These are phyloP conservation scores for Drosophila fulvimacula DNA, from an alignment of 2,888 invertebrate species.

Conservation along the genomic window DNA sequence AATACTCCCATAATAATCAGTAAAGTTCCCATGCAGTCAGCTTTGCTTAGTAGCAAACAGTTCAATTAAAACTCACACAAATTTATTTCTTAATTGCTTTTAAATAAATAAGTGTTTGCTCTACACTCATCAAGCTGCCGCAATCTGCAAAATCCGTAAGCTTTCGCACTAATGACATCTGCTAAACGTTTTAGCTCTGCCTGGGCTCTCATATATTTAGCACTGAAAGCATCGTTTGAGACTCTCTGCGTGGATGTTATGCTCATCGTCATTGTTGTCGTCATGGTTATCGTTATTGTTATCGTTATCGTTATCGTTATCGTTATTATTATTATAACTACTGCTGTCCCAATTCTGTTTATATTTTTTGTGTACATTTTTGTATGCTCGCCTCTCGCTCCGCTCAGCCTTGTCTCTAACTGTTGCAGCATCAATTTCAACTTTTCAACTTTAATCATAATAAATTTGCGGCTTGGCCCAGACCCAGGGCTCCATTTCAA, in stretches of 20 bases:
- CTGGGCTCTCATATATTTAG: not conserved
- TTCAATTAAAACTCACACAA: not conserved
- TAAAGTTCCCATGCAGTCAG: no score
- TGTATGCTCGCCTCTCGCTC: not conserved
- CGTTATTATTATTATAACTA: slow-evolving; percentile 15
- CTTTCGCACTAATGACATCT: not conserved
- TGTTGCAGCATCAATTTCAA: slow-evolving; percentile 75
- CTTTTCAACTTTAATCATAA: slow-evolving; percentile 79
- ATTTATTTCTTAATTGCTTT: not conserved
- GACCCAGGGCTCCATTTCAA: slow-evolving; percentile 67
- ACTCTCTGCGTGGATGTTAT: slow-evolving; percentile 16
- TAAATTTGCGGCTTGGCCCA: slow-evolving; percentile 75
- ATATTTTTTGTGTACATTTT: slow-evolving; percentile 1
- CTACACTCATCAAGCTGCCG: rapidly evolving
- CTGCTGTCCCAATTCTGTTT: slow-evolving; percentile 1
- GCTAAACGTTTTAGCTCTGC: not conserved
- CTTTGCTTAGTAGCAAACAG: no score
- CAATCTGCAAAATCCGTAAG: not conserved
- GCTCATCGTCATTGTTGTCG: slow-evolving; percentile 31
- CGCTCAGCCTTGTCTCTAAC: slow-evolving; percentile 9
- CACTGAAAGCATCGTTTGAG: not conserved
- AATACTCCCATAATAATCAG: no score
- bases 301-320: slow-evolving; percentile 17
- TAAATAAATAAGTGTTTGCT: not conserved
- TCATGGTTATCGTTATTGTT: slow-evolving; percentile 23